Evolutionary conservation across 2,797 vertebrate species (phyloP), one percentile per base, ranked within the genome.

Genomic region (Catamblyrhynchus diadema): DNA sequence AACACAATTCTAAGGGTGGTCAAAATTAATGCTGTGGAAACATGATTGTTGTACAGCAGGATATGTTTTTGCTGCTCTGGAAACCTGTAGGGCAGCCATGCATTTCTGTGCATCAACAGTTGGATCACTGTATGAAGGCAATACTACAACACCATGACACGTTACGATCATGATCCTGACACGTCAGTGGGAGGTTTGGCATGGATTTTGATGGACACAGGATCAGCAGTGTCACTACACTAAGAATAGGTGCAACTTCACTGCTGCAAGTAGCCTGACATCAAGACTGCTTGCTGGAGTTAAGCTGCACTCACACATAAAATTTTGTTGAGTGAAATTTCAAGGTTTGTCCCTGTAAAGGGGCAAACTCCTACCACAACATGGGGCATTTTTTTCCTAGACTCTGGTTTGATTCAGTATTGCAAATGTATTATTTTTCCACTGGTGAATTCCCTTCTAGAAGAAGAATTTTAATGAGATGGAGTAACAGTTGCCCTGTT

Each of bases 391-490:
- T 92, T 81, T 12, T 77, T 8, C 56, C 42, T 60, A 25, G 51
- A 72, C 20, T 79, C 53, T 70, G 33, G 14, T 72, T 39, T 95
- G 71, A 75, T 82, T 81, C n/a, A 35, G 5, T 70, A 35, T 47
- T 78, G 37, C 54, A 88, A 33, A 15, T 78, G 6, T 53, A 50
- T 56, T 80, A 20, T 71, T 14, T 39, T 39, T 39, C 37, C 37
- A 39, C 37, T 39, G 17, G 6, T 86, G 25, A 81, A 73, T 94
- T 90, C 24, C 21, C 4, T 67, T 74, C 50, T 86, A 82, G 61
- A 94, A 88, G 65, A 82, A 65, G 33, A 86, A 79, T 90, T 83
- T 78, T 75, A 62, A 62, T 54, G 14, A 32, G 14, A 14, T 74
- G 21, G 41, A 86, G 48, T 70, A 82, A 65, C 30, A 39, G 42